Base-by-base conservation (phyloP, 2,888 invertebrate genomes). In the Muscina levida region DNA sequence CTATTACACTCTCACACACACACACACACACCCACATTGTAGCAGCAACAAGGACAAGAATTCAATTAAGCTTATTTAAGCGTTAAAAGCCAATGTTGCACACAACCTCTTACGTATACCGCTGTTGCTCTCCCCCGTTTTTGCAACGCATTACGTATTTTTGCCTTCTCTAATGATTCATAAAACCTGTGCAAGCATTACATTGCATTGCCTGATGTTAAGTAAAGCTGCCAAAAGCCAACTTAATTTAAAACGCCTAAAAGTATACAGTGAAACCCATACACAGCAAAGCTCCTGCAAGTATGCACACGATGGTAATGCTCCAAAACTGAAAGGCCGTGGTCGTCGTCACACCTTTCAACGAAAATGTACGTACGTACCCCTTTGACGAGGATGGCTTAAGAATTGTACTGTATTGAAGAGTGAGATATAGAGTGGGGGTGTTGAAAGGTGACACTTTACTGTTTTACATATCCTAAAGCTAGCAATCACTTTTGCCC, bases 21-120 rank as follows among this genome's bases (percentile, higher is more conserved):
- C n/a, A n/a, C 24, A 17, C 13, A 3, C 37, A 31, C 11, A 10
- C 31, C 6, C 19, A 31, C 13, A 15, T 59, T 39, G 15, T 15
- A 39, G 1, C 5, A 10, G 4, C 42, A 17, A 11, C 39, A 85
- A 85, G 85, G 86, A 87, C 85, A 87, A 82, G 31, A 89, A 90
- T 90, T 90, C 88, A 90, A 90, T 90, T 89, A 90, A 89, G 90
- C 90, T 89, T 89, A 90, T 90, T 90, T 90, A 88, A 90, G 89
- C 89, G 90, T 90, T 90, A 90, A 90, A 89, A 90, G 90, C 90
- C 89, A 90, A 90, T 90, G 87, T 85, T 86, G 85, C 85, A 77
- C 37, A 37, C n/a, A n/a, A 26, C 11, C 51, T 83, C 84, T 74
- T 10, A 31, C 37, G n/a, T 24, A 44, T n/a, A 31, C 31, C 4